Evolutionary conservation across 2,888 invertebrate genomes (phyloP).

Genomic region (Aromia moschata): DNA sequence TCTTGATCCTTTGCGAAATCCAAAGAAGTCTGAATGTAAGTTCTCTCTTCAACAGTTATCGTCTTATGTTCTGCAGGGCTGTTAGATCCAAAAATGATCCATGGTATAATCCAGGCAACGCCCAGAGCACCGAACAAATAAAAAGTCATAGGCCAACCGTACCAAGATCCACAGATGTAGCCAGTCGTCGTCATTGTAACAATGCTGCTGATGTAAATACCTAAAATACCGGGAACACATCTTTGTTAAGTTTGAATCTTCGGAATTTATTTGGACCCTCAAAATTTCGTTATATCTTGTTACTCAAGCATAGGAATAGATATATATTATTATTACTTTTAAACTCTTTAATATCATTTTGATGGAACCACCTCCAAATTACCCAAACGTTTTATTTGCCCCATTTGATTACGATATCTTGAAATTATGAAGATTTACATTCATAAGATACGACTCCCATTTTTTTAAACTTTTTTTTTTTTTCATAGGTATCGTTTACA

Average conservation of each 20-base stretch:
- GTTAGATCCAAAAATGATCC: conserved; percentile 70
- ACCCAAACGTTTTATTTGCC: neutral
- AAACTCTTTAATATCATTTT: too few relatives aligned
- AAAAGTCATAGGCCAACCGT: conserved; percentile 81
- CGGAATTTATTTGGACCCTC: neutral
- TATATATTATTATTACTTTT: too few relatives aligned
- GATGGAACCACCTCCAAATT: too few relatives aligned
- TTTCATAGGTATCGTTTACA: neutral
- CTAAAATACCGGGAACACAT: conserved; percentile 56
- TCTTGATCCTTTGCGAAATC: conserved; percentile 12
- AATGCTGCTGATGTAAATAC: conserved; percentile 80
- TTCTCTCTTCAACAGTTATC: conserved; percentile 70
- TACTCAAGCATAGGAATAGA: too few relatives aligned
- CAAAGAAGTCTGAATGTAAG: conserved; percentile 65
- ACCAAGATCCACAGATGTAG: conserved; percentile 69
- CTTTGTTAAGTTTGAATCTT: neutral
- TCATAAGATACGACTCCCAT: too few relatives aligned
- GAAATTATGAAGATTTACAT: too few relatives aligned
- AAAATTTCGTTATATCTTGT: too few relatives aligned
- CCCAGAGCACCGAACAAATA: conserved; percentile 74
- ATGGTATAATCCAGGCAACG: conserved; percentile 68
- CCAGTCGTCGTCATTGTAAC: conserved; percentile 77
- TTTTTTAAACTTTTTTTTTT: too few relatives aligned
- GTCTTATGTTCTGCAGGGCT: conserved; percentile 69
- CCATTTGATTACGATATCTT: too few relatives aligned